Evolutionary conservation across 2,113 vertebrate species (phyloP).

Genomic region (Cololabis saira): DNA sequence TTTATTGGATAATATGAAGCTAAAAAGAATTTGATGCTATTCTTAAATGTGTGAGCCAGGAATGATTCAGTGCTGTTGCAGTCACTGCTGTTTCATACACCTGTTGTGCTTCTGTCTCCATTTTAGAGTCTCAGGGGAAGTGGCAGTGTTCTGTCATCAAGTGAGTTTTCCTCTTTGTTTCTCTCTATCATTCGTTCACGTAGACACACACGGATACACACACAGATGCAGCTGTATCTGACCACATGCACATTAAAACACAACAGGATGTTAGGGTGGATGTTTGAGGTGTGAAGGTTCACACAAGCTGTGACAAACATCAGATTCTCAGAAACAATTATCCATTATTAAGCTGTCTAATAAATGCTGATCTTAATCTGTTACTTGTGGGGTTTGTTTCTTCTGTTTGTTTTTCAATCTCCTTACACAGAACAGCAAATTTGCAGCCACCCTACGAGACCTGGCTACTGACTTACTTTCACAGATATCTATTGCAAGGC

Average conservation of each 20-base stretch:
- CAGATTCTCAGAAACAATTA: slow-evolving; percentile 54
- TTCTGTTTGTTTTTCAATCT: not conserved
- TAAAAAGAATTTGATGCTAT: slow-evolving; percentile 13
- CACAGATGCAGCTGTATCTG: slow-evolving; percentile 59
- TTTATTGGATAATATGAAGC: not conserved
- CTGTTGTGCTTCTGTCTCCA: slow-evolving; percentile 42
- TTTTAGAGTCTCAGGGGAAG: slow-evolving; percentile 57
- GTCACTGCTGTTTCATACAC: slow-evolving; percentile 40
- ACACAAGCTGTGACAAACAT: slow-evolving; percentile 62
- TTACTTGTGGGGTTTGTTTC: not conserved
- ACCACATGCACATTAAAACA: slow-evolving; percentile 67
- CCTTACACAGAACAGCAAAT: not conserved
- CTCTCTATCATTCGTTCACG: slow-evolving; percentile 40
- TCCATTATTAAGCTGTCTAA: slow-evolving; percentile 24
- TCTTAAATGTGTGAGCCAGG: slow-evolving; percentile 8
- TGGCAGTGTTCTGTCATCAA: slow-evolving; percentile 44
- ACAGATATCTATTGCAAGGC: not conserved
- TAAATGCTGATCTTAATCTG: not conserved
- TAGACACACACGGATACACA: slow-evolving; percentile 21
- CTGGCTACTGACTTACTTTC: not conserved
- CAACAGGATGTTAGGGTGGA: slow-evolving; percentile 77
- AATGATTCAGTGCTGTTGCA: slow-evolving; percentile 51
- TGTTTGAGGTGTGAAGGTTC: slow-evolving; percentile 71
- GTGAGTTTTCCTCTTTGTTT: slow-evolving; percentile 69
- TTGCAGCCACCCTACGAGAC: slow-evolving; percentile 1